A percentile compares a stretch with the other conserved stretches of the same genome.
Evolutionary conservation across 1,140 invertebrate genomes (phyloP).

Genomic region (Dendrolimus kikuchii): DNA sequence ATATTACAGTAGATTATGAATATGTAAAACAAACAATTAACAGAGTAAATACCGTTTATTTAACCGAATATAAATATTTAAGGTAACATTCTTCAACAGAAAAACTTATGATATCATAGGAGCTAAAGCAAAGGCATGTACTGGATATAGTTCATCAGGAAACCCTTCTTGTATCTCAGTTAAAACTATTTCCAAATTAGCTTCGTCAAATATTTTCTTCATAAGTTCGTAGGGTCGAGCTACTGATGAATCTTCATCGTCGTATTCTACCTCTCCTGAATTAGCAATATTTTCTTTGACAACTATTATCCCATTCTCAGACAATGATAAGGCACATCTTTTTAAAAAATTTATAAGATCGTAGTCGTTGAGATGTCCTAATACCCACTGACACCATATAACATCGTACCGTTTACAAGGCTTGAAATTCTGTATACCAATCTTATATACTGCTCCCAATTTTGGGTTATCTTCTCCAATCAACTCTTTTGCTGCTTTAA

Average conservation of each 20-base stretch:
- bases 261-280: slow-evolving; percentile 80
- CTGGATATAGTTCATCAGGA: slow-evolving; percentile 91
- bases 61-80: too few species aligned
- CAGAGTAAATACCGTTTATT: too few species aligned
- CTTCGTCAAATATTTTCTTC: slow-evolving; percentile 78
- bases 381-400: slow-evolving; percentile 98
- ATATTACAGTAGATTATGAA: too few species aligned
- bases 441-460: slow-evolving; percentile 77
- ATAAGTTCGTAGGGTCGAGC: slow-evolving; percentile 81
- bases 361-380: slow-evolving; percentile 90
- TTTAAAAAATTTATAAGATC: slow-evolving; percentile 91
- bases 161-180: slow-evolving; percentile 89
- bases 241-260: slow-evolving; percentile 92
- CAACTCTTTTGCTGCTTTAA: slow-evolving; percentile 42
- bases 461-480: slow-evolving; percentile 38
- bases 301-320: slow-evolving; percentile 85
- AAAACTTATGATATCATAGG: slow-evolving; percentile 37
- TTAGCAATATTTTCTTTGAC: slow-evolving; percentile 96
- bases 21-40: too few species aligned
- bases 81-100: too few species aligned
- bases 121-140: slow-evolving; percentile 91
- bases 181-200: slow-evolving; percentile 82
- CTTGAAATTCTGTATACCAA: slow-evolving; percentile 85
- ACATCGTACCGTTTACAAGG: slow-evolving; percentile 88
- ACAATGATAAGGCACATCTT: slow-evolving; percentile 80